Percentiles rank a stretch among this genome's conserved stretches.
phyloP scores from a whole-genome alignment of 2,888 invertebrate species.

The Encarsia formosa region DNA sequence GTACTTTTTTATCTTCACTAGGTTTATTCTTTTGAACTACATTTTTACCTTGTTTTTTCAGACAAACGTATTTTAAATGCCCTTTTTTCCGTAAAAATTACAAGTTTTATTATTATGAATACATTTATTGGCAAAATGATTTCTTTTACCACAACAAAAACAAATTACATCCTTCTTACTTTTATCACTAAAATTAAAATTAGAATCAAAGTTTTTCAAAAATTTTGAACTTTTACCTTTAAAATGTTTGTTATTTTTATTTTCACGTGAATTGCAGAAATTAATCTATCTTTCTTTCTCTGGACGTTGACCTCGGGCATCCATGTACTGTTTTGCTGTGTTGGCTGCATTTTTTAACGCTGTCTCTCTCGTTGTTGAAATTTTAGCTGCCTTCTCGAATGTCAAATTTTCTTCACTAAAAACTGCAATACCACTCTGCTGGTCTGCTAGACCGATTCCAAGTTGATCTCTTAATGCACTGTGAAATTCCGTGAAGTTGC shows the following conservation, averaged over 20 bases:
- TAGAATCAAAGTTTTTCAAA: too few relatives aligned
- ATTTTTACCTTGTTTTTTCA: neutral
- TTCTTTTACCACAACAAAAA: neutral
- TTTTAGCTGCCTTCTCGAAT: conserved; percentile 7
- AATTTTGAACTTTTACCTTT: too few relatives aligned
- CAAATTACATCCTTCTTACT: neutral
- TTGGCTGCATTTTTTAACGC: conserved; percentile 1
- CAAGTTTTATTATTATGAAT: neutral
- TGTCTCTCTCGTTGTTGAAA: conserved; percentile 8
- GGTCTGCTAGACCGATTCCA: conserved; percentile 4
- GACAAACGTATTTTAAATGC: neutral
- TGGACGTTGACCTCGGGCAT: neutral
- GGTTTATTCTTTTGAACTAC: neutral
- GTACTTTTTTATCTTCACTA: too few relatives aligned
- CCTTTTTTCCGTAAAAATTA: neutral
- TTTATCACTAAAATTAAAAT: too few relatives aligned
- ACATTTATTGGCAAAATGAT: neutral
- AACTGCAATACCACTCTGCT: conserved; percentile 4
- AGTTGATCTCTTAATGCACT: conserved; percentile 2
- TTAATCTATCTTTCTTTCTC: neutral
- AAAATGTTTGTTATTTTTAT: neutral
- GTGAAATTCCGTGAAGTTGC: too few relatives aligned
- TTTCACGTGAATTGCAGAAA: neutral
- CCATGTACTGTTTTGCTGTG: neutral
- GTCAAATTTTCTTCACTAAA: conserved; percentile 11